Evolutionary conservation across 2,113 vertebrate species (phyloP).

Genomic region (Plectropomus leopardus): DNA sequence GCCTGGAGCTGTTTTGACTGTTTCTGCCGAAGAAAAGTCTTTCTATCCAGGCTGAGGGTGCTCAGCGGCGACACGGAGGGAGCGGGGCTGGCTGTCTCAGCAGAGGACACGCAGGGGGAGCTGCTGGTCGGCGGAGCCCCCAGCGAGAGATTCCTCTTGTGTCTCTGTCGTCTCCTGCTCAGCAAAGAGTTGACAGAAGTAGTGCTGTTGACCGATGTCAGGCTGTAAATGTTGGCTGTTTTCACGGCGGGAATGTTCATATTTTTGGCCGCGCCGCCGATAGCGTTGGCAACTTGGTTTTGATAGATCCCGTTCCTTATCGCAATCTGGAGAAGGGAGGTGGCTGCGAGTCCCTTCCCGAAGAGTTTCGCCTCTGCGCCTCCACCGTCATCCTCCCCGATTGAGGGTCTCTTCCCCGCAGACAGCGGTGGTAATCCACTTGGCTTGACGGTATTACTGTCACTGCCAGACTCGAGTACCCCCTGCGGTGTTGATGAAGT

Average conservation of each 20-base stretch:
- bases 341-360: constrained; percentile 78
- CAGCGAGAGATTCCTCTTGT: constrained; percentile 89
- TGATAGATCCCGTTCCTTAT: constrained; percentile 83
- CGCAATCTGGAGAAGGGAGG: constrained; percentile 83
- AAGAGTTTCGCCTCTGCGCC: constrained; percentile 81
- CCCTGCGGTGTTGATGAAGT: constrained; percentile 54
- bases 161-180: constrained; percentile 81
- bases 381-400: constrained; percentile 76
- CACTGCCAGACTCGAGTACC: constrained; percentile 39
- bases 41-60: constrained; percentile 91
- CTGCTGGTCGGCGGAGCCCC: constrained; percentile 76
- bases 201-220: constrained; percentile 60
- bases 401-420: constrained; percentile 74
- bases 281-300: constrained; percentile 75
- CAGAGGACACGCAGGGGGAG: constrained; percentile 53
- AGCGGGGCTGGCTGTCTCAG: constrained; percentile 57
- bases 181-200: constrained; percentile 87
- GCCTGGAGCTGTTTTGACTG: constrained; percentile 89
- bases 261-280: constrained; percentile 62
- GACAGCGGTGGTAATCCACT: constrained; percentile 53
- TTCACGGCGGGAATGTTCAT: constrained; percentile 58
- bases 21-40: constrained; percentile 86
- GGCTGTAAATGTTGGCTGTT: constrained; percentile 69
- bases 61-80: constrained; percentile 80
- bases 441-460: constrained; percentile 54